These are phyloP conservation scores for Phacellophora camtschatica DNA, from an alignment of 30 jellyfish, hydroid and myxozoan species.

Conservation along the genomic window DNA sequence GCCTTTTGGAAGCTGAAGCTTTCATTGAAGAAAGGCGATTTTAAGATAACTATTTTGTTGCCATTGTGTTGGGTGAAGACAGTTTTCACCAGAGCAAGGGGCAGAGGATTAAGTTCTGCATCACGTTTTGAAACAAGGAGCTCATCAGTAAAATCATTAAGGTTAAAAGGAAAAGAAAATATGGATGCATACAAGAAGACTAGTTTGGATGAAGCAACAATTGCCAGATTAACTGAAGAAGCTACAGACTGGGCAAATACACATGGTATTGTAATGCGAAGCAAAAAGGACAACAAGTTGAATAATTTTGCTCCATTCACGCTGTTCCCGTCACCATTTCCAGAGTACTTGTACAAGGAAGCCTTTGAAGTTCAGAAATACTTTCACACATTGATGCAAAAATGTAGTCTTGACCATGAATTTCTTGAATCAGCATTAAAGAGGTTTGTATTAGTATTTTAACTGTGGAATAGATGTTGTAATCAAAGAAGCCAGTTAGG, in stretches of 20 bases:
- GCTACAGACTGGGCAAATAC: constrained; percentile 93
- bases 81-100: too few species aligned
- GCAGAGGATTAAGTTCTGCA: too few species aligned
- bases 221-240: constrained; percentile 39
- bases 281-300: constrained; percentile 14
- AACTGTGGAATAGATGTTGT: too few species aligned
- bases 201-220: neutral
- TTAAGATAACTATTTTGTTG: too few species aligned
- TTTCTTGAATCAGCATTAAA: constrained; percentile 67
- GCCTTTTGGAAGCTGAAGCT: too few species aligned
- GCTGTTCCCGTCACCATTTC: constrained; percentile 95
- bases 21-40: too few species aligned
- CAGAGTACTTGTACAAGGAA: constrained; percentile 77
- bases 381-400: constrained; percentile 79
- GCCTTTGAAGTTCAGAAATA: constrained; percentile 79
- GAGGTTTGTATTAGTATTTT: constrained; percentile 74
- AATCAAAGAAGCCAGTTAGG: too few species aligned
- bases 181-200: constrained; percentile 61
- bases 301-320: constrained; percentile 81
- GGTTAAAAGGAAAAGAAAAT: neutral
- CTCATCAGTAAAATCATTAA: neutral
- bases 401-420: constrained; percentile 77
- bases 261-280: constrained; percentile 87
- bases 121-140: too few species aligned
- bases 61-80: too few species aligned